These are phyloP conservation scores for Conger conger DNA, from an alignment of 2,113 vertebrate species.

Conservation along the genomic window DNA sequence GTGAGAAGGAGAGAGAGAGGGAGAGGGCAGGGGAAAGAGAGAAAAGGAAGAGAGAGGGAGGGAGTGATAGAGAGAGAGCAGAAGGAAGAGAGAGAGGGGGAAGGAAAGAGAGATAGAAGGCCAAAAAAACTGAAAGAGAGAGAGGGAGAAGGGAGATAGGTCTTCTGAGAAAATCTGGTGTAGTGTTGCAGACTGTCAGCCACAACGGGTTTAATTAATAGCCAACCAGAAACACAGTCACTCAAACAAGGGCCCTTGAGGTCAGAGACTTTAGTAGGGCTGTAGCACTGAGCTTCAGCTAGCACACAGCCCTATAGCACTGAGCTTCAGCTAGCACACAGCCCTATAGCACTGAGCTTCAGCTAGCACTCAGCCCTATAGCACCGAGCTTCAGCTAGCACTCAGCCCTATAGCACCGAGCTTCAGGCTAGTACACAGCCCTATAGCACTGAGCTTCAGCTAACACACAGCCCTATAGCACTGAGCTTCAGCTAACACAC, in stretches of 20 bases:
- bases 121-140: slow-evolving; percentile 26
- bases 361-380: not conserved
- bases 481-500: not conserved
- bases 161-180: not conserved
- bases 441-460: not conserved
- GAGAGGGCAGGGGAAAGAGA: slow-evolving; percentile 17
- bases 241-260: not conserved
- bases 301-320: not conserved
- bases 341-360: not conserved
- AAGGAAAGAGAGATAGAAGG: slow-evolving; percentile 3
- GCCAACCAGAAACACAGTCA: not conserved
- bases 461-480: not conserved
- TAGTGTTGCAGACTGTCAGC: slow-evolving; percentile 12
- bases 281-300: not conserved
- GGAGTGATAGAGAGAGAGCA: not conserved
- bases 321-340: not conserved
- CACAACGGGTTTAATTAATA: slow-evolving; percentile 14
- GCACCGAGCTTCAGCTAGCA: not conserved
- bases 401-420: not conserved
- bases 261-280: not conserved
- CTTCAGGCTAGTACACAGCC: not conserved
- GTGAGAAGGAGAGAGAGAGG: not conserved
- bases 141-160: slow-evolving; percentile 10
- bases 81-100: not conserved
- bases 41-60: not conserved